phyloP scores from a whole-genome alignment of 2,797 vertebrate species.

The Anabas testudineus region DNA sequence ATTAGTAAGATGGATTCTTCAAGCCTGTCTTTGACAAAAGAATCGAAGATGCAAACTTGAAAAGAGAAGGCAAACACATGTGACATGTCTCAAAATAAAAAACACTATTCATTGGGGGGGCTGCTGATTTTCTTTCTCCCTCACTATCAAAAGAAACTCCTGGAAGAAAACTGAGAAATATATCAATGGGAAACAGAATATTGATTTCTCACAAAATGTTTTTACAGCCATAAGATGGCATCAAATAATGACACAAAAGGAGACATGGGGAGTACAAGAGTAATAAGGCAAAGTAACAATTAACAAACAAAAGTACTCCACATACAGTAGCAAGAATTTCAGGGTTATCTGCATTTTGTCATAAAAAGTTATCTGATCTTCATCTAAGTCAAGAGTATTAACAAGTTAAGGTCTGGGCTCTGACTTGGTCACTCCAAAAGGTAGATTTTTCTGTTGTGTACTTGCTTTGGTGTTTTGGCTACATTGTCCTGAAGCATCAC shows the following conservation, averaged over 20 bases:
- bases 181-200: slow-evolving; percentile 66
- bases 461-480: no score
- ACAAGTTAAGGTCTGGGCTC: no score
- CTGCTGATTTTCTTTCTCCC: slow-evolving; percentile 59
- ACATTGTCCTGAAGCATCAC: no score
- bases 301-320: slow-evolving; percentile 33
- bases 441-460: no score
- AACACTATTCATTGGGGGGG: slow-evolving; percentile 67
- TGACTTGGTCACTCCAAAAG: no score
- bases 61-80: slow-evolving; percentile 49
- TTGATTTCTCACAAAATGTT: slow-evolving; percentile 68
- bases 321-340: no score
- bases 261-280: slow-evolving; percentile 7
- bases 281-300: slow-evolving; percentile 23
- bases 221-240: slow-evolving; percentile 63
- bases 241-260: slow-evolving; percentile 57
- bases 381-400: no score
- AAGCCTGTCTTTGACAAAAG: slow-evolving; percentile 61
- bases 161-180: slow-evolving; percentile 60
- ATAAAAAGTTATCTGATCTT: no score
- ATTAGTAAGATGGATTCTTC: slow-evolving; percentile 58
- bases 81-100: slow-evolving; percentile 67
- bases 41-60: slow-evolving; percentile 58
- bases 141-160: slow-evolving; percentile 59
- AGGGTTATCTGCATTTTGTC: no score